Percentiles rank a stretch among this genome's conserved stretches.
These are phyloP conservation scores for Gasterosteus nipponicus DNA, from an alignment of 2,113 vertebrate genomes.

Conservation along the genomic window DNA sequence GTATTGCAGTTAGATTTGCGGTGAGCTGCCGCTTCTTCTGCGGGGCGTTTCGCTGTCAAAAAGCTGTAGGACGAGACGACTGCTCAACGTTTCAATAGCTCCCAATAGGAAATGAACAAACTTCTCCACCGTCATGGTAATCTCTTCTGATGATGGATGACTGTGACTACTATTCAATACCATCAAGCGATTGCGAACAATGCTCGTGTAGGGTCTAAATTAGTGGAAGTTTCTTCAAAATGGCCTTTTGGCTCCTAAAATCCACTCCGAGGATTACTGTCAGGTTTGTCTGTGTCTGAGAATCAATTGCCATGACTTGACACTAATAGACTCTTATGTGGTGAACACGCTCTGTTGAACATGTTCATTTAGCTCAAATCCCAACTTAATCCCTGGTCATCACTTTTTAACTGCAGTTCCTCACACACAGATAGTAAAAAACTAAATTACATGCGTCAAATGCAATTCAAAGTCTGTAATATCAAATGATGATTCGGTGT, in stretches of 20 bases:
- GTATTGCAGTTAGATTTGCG: not conserved
- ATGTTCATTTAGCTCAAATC: not conserved
- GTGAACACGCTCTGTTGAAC: not conserved
- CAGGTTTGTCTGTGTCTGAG: not conserved
- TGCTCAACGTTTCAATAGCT: not conserved
- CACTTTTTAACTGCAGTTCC: not conserved
- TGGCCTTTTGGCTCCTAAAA: not conserved
- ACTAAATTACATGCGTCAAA: not conserved
- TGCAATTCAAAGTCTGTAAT: too few relatives aligned
- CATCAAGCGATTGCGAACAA: not conserved
- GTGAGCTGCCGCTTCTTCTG: not conserved
- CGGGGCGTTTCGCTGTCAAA: not conserved
- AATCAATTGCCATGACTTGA: not conserved
- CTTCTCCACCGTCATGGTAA: not conserved
- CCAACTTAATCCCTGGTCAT: not conserved
- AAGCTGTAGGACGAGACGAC: not conserved
- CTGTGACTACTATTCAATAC: not conserved
- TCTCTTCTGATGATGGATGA: not conserved
- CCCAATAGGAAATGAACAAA: too few relatives aligned
- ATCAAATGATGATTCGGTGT: not conserved
- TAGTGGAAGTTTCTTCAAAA: not conserved
- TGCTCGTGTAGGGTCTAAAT: not conserved
- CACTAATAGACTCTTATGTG: not conserved
- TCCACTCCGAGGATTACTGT: not conserved
- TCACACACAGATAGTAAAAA: not conserved